phyloP scores from a whole-genome alignment of 1,140 invertebrate species.

The Drosophila kurseongensis region DNA sequence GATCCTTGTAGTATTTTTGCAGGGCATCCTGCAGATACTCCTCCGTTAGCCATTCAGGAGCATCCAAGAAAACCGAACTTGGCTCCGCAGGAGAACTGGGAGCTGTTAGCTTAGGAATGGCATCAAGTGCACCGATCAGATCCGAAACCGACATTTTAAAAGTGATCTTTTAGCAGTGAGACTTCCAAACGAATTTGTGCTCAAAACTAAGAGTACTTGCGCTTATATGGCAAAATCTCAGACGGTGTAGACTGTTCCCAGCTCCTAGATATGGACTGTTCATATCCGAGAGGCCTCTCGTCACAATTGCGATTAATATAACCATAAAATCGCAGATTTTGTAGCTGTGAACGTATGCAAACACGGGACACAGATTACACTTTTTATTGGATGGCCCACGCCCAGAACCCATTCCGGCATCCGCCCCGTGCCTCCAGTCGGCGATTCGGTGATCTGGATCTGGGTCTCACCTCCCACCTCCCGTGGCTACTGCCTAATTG shows the following conservation, averaged over 20 bases:
- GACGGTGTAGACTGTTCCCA: conserved; percentile 21
- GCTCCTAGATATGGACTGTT: conserved; percentile 6
- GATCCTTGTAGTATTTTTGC: conserved; percentile 57
- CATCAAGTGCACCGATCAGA: conserved; percentile 61
- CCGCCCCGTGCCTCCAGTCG: conserved; percentile 1
- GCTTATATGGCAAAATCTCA: conserved; percentile 47
- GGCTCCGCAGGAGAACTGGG: not conserved
- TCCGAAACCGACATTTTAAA: conserved; percentile 67
- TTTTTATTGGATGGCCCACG: conserved; percentile 22
- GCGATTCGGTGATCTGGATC: not conserved
- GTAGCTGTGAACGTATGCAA: conserved; percentile 12
- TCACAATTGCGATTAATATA: conserved; percentile 56
- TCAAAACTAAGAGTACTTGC: not conserved
- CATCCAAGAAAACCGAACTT: conserved; percentile 33
- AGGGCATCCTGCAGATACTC: conserved; percentile 62
- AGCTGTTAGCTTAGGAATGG: conserved; percentile 46
- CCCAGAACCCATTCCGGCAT: not conserved
- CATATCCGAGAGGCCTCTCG: conserved; percentile 2
- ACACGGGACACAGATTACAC: conserved; percentile 17
- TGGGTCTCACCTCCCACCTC: conserved; percentile 10
- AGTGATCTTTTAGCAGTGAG: conserved; percentile 14
- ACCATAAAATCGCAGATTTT: conserved; percentile 8
- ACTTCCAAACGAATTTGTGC: conserved; percentile 21
- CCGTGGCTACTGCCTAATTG: conserved; percentile 35
- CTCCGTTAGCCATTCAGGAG: conserved; percentile 70